Conservation (phyloP, 2,888 invertebrate genomes). For the Eugnorisma glareosa region DNA sequence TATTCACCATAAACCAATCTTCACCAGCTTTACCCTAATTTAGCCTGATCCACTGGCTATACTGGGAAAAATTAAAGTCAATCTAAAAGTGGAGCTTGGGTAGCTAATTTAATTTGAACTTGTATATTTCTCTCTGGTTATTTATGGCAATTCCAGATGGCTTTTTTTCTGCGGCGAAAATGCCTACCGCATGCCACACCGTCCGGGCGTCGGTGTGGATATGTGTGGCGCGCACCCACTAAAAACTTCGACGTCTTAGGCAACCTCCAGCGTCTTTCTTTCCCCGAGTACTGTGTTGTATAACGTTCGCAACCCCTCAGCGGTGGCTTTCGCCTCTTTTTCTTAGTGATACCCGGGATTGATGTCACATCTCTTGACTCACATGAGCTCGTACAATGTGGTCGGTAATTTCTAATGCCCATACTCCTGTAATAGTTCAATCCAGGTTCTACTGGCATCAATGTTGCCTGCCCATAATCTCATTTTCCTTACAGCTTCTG, state of each 20-base stretch:
- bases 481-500: neutral
- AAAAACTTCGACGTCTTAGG: no score
- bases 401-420: neutral
- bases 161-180: neutral
- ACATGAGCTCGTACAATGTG: neutral
- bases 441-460: neutral
- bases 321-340: neutral
- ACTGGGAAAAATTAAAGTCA: no score
- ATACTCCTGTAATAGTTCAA: neutral
- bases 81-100: neutral
- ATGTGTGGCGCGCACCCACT: neutral
- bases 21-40: no score
- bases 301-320: neutral
- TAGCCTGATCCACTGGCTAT: no score
- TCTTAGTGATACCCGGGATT: neutral
- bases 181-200: neutral
- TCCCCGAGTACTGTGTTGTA: neutral
- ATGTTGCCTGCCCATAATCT: neutral
- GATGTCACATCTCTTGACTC: neutral
- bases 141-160: neutral
- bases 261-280: no score
- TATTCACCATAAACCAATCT: no score
- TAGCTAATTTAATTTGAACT: neutral
- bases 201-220: neutral
- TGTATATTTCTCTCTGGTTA: neutral